A percentile compares a stretch with the other conserved stretches of the same genome.
These are phyloP conservation scores for Clarias fuscus DNA, from an alignment of 2,797 vertebrate genomes.

Conservation along the genomic window DNA sequence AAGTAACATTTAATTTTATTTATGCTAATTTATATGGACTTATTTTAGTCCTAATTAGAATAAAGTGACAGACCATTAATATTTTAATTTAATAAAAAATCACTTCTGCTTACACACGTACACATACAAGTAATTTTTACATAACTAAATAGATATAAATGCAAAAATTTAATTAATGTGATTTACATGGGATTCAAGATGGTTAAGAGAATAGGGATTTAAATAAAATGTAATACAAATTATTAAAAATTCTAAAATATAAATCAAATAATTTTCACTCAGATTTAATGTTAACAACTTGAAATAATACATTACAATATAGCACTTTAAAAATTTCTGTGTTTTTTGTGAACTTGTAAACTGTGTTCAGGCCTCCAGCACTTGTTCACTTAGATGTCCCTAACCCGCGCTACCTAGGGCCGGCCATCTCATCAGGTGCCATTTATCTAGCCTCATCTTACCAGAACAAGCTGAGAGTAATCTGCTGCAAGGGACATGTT, in stretches of 20 bases:
- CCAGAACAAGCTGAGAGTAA: constrained; percentile 95
- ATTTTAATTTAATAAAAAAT: background rate
- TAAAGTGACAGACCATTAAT: background rate
- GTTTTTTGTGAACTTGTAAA: constrained; percentile 16
- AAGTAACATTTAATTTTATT: background rate
- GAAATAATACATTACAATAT: background rate
- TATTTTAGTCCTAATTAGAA: background rate
- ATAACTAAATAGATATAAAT: background rate
- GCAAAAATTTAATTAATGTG: background rate
- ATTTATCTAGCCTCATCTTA: constrained; percentile 92
- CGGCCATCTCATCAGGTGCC: constrained; percentile 92
- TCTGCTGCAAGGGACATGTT: constrained; percentile 98
- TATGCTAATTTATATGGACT: background rate
- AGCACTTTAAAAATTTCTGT: background rate
- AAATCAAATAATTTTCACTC: background rate
- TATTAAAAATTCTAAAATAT: background rate
- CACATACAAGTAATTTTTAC: background rate
- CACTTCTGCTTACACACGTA: background rate
- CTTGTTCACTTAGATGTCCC: constrained; percentile 86
- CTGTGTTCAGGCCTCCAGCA: constrained; percentile 78
- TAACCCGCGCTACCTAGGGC: constrained; percentile 89
- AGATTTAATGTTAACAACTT: background rate
- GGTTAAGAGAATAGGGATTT: background rate
- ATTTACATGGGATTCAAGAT: background rate
- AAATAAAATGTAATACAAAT: background rate